phyloP scores from a whole-genome alignment of 2,888 invertebrate species.

The Drosophila mercatorum region DNA sequence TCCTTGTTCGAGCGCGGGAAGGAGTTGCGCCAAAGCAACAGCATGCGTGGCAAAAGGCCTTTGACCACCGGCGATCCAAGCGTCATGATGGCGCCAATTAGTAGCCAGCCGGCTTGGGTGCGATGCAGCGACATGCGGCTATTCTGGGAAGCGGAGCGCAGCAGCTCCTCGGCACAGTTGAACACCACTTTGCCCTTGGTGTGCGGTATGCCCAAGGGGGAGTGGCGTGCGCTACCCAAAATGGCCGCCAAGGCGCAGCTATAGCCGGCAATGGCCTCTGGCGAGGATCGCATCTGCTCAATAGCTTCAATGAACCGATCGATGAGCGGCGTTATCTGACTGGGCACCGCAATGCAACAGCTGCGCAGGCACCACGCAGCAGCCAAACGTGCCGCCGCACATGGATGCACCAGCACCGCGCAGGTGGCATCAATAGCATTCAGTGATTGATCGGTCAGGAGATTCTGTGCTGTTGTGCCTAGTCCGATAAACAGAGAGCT shows the following conservation, averaged over 20 bases:
- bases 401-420: slow-evolving; percentile 94
- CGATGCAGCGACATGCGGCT: slow-evolving; percentile 96
- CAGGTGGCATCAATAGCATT: slow-evolving; percentile 88
- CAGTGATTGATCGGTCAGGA: slow-evolving; percentile 94
- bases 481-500: slow-evolving; percentile 95
- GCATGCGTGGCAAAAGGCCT: slow-evolving; percentile 95
- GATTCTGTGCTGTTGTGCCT: slow-evolving; percentile 96
- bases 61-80: slow-evolving; percentile 96
- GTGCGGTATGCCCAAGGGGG: slow-evolving; percentile 97
- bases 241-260: slow-evolving; percentile 97
- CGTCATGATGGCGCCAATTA: slow-evolving; percentile 98
- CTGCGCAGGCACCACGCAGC: slow-evolving; percentile 97
- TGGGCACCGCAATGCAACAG: slow-evolving; percentile 96
- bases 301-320: slow-evolving; percentile 95
- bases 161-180: slow-evolving; percentile 97
- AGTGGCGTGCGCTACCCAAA: slow-evolving; percentile 94
- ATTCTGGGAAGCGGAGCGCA: slow-evolving; percentile 98
- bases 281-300: slow-evolving; percentile 94
- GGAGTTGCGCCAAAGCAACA: slow-evolving; percentile 98
- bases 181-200: slow-evolving; percentile 99
- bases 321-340: slow-evolving; percentile 96
- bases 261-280: slow-evolving; percentile 95
- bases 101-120: slow-evolving; percentile 98
- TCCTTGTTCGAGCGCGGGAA: slow-evolving; percentile 98
- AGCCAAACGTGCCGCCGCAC: slow-evolving; percentile 95